phyloP scores from a whole-genome alignment of 2,797 vertebrate genomes.

The Rhinoraja longicauda region DNA sequence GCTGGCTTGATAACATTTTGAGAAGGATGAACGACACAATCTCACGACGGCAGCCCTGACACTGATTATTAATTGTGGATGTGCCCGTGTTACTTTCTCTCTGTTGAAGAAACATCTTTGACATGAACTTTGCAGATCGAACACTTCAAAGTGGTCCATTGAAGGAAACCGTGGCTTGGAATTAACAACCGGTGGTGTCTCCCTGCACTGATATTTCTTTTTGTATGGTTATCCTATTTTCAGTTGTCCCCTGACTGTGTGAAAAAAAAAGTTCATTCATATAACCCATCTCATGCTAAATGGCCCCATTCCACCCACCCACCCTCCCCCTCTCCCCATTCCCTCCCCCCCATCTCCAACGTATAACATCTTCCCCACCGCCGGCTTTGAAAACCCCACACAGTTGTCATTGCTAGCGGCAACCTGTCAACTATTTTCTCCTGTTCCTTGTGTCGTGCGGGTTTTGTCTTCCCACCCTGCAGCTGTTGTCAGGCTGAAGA shows the following conservation, averaged over 20 bases:
- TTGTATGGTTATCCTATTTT: conserved; percentile 36
- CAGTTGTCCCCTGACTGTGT: conserved; percentile 34
- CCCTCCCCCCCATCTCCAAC: conserved; percentile 34
- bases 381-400: conserved; percentile 60
- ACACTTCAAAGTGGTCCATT: conserved; percentile 18
- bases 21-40: background rate
- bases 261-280: conserved; percentile 37
- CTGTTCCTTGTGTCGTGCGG: conserved; percentile 57
- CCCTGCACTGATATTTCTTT: conserved; percentile 18
- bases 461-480: conserved; percentile 65
- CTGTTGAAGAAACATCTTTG: background rate
- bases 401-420: conserved; percentile 69
- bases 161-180: background rate
- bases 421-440: conserved; percentile 66
- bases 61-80: conserved; percentile 6
- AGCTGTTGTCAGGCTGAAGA: conserved; percentile 66
- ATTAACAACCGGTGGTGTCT: conserved; percentile 14
- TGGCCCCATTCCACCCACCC: conserved; percentile 31
- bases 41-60: background rate
- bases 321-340: conserved; percentile 42
- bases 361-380: conserved; percentile 35
- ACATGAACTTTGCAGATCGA: background rate
- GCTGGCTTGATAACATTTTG: too few relatives aligned
- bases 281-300: conserved; percentile 39
- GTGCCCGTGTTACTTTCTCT: background rate